A percentile compares a stretch with the other conserved stretches of the same genome.
These are phyloP conservation scores for Ptyas mucosa DNA, from an alignment of 2,113 vertebrate genomes.

Conservation along the genomic window DNA sequence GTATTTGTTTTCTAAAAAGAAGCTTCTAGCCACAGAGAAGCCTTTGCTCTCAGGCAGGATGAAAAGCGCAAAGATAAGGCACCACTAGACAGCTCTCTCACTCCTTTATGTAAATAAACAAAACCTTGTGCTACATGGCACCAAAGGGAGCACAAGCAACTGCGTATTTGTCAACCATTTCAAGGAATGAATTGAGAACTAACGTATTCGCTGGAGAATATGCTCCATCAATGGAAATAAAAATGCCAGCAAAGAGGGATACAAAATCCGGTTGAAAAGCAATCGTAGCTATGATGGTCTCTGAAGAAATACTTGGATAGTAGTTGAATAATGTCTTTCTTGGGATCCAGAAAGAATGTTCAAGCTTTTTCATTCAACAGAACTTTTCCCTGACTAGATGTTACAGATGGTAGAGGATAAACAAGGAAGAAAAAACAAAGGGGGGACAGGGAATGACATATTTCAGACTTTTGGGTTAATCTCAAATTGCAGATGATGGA, in stretches of 20 bases:
- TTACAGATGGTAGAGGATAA: not conserved
- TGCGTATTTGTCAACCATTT: not conserved
- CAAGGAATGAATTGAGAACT: not conserved
- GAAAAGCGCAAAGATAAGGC: slow-evolving; percentile 35
- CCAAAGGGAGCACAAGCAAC: not conserved
- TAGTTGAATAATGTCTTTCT: not conserved
- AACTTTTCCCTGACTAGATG: not conserved
- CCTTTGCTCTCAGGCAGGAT: not conserved
- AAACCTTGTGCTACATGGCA: accelerated
- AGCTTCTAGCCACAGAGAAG: slow-evolving; percentile 2
- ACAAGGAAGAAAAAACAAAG: accelerated
- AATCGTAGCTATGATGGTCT: not conserved
- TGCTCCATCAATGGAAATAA: not conserved
- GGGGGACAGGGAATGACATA: accelerated
- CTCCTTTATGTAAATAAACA: slow-evolving; percentile 30
- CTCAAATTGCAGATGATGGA: not conserved
- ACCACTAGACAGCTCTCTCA: not conserved
- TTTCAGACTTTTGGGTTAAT: not conserved
- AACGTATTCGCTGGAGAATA: not conserved
- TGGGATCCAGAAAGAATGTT: not conserved
- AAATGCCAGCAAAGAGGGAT: not conserved
- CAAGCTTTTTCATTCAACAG: not conserved
- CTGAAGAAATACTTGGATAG: not conserved
- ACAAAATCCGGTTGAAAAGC: not conserved
- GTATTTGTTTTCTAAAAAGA: slow-evolving; percentile 32